phyloP scores from a whole-genome alignment of 2,113 vertebrate genomes.

The Menura novaehollandiae region DNA sequence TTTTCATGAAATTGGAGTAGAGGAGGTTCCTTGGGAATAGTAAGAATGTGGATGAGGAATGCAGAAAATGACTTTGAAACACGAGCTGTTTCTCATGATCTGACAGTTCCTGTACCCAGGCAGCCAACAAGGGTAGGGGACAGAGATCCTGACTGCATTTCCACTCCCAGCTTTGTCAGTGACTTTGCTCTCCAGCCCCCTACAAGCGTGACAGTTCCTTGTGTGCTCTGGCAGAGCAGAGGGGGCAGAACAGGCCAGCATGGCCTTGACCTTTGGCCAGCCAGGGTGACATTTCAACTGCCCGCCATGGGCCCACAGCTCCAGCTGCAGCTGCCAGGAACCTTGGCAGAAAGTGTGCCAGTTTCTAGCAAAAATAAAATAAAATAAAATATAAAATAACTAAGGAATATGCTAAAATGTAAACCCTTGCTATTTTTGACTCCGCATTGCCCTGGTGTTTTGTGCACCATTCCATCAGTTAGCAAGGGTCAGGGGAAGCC shows the following conservation, averaged over 20 bases:
- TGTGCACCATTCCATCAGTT: background rate
- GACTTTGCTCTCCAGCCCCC: background rate
- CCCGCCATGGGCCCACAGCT: fast-evolving
- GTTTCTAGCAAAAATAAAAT: background rate
- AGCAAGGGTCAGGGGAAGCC: background rate
- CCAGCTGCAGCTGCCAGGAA: background rate
- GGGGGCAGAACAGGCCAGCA: background rate
- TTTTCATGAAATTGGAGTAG: background rate
- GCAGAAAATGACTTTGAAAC: background rate
- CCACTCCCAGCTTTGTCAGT: background rate
- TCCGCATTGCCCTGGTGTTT: background rate
- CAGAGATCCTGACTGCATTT: background rate
- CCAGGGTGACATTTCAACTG: background rate
- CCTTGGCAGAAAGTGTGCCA: background rate
- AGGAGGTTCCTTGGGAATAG: background rate
- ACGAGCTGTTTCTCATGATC: background rate
- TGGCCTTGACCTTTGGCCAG: background rate
- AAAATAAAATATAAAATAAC: background rate
- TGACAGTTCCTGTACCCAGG: background rate
- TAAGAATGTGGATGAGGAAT: background rate
- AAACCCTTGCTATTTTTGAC: background rate
- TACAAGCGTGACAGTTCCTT: background rate
- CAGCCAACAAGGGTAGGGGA: background rate
- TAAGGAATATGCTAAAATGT: background rate
- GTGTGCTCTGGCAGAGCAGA: background rate